phyloP scores from a whole-genome alignment of 2,113 vertebrate species.

The Cichladusa arquata region DNA sequence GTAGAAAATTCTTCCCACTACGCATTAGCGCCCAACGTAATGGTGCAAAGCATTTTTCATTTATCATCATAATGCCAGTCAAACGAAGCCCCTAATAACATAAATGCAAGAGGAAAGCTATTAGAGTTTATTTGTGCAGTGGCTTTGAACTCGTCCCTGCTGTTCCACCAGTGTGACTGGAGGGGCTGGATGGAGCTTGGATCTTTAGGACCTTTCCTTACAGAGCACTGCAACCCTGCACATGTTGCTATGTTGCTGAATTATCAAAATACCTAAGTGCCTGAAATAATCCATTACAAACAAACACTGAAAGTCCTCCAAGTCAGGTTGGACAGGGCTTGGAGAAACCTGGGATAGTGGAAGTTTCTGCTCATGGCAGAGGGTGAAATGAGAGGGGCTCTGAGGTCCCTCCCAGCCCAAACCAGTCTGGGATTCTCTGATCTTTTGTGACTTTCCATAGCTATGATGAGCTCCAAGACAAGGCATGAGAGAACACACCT shows the following conservation, averaged over 20 bases:
- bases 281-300: background rate
- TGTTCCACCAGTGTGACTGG: background rate
- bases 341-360: background rate
- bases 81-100: slow-evolving; percentile 71
- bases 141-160: slow-evolving; percentile 60
- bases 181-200: background rate
- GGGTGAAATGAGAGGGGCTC: background rate
- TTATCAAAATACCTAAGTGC: background rate
- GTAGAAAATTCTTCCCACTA: slow-evolving; percentile 63
- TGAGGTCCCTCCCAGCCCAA: background rate
- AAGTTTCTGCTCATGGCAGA: background rate
- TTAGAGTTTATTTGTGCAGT: slow-evolving; percentile 69
- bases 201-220: background rate
- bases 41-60: slow-evolving; percentile 75
- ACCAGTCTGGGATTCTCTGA: background rate
- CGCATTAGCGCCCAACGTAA: slow-evolving; percentile 72
- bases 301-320: background rate
- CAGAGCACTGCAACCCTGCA: background rate
- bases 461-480: rapidly evolving
- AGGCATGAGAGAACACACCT: background rate
- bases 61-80: slow-evolving; percentile 77
- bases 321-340: background rate
- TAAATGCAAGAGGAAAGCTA: slow-evolving; percentile 69
- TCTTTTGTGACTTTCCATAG: background rate
- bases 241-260: rapidly evolving